A percentile compares a stretch with the other conserved stretches of the same genome.
Evolutionary conservation across 2,888 invertebrate genomes (phyloP).

Genomic region (Xanthia icteritia): DNA sequence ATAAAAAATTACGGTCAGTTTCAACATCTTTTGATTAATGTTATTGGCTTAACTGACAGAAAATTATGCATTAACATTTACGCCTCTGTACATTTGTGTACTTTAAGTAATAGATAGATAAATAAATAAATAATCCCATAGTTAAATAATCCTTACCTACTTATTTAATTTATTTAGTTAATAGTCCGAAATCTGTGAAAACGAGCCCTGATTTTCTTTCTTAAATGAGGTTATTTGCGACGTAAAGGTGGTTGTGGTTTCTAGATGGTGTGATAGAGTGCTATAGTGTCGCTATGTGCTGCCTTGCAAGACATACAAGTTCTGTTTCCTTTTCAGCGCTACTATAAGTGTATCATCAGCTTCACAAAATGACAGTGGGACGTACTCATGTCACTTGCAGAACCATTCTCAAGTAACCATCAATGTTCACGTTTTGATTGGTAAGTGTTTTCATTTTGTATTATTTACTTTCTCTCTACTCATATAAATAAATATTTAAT

Average conservation of each 20-base stretch:
- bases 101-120: no score
- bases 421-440: conserved; percentile 93
- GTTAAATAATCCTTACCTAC: no score
- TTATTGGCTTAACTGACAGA: background rate
- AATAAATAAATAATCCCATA: no score
- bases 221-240: background rate
- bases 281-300: background rate
- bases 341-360: conserved; percentile 90
- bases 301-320: background rate
- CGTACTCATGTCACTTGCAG: conserved; percentile 91
- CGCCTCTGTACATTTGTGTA: no score
- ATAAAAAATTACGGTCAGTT: background rate
- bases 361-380: conserved; percentile 92
- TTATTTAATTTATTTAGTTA: background rate
- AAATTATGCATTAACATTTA: background rate
- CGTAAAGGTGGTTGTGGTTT: background rate
- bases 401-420: conserved; percentile 92
- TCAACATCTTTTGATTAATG: background rate
- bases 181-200: background rate
- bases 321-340: conserved; percentile 77
- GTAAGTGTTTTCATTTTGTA: conserved; percentile 80
- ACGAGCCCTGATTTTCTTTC: background rate
- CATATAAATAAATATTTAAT: background rate
- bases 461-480: background rate
- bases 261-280: background rate